Conservation (phyloP, 2,113 vertebrate species). For the Cardinalis cardinalis region DNA sequence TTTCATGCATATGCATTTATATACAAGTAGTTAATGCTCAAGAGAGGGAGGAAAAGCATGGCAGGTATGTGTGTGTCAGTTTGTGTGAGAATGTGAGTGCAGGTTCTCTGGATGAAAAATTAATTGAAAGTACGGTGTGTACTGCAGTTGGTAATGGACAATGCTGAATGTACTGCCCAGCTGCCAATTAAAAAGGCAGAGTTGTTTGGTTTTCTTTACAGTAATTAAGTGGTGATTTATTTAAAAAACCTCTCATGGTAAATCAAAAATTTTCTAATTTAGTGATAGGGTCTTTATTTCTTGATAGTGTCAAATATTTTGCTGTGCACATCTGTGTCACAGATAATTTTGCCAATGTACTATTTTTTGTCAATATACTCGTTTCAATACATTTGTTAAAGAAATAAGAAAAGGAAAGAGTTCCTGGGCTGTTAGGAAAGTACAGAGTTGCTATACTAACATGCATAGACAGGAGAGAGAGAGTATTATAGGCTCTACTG, state of each 20-base stretch:
- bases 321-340: background rate
- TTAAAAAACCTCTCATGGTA: background rate
- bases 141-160: background rate
- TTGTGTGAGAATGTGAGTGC: background rate
- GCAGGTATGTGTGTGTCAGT: background rate
- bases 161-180: background rate
- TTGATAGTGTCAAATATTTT: constrained; percentile 28
- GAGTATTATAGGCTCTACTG: background rate
- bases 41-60: background rate
- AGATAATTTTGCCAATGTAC: constrained; percentile 1
- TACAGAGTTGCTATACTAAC: background rate
- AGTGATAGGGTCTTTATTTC: background rate
- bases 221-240: background rate
- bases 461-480: background rate
- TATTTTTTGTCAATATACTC: background rate
- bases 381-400: constrained; percentile 47
- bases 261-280: constrained; percentile 19
- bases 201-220: background rate
- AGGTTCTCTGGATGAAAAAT: background rate
- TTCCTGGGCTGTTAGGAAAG: background rate
- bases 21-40: background rate
- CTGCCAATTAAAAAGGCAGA: background rate
- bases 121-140: background rate
- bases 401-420: background rate
- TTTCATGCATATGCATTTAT: background rate